phyloP scores from a whole-genome alignment of 2,888 invertebrate species.

The Agapostemon virescens region DNA sequence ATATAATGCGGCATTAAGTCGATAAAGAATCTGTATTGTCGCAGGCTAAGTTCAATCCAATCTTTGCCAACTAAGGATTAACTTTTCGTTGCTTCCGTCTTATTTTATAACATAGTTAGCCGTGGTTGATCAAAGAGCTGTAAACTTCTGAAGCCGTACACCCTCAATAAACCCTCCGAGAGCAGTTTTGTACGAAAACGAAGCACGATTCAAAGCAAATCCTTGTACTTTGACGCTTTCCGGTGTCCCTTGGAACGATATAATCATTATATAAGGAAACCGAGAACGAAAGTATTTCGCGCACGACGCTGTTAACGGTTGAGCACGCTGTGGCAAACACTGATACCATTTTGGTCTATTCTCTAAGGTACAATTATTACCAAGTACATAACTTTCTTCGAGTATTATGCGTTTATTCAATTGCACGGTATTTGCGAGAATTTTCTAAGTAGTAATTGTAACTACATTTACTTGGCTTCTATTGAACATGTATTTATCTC shows the following conservation, averaged over 20 bases:
- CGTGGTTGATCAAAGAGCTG: constrained; percentile 35
- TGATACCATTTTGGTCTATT: neutral
- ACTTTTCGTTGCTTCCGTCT: constrained; percentile 35
- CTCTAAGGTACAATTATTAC: neutral
- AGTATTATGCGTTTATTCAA: too few species aligned
- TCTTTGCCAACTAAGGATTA: constrained; percentile 41
- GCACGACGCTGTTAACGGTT: neutral
- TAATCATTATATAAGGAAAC: neutral
- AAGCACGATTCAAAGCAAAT: constrained; percentile 11
- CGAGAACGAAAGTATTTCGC: neutral
- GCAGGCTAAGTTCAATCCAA: constrained; percentile 44
- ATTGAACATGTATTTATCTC: too few species aligned
- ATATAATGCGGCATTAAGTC: constrained; percentile 21
- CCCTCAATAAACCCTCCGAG: constrained; percentile 31
- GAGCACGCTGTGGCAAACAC: neutral
- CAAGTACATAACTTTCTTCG: too few species aligned
- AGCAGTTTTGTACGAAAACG: constrained; percentile 21
- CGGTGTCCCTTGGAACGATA: constrained; percentile 17
- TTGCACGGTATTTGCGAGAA: too few species aligned
- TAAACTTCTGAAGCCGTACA: constrained; percentile 29
- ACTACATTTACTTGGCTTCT: too few species aligned
- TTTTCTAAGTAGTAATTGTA: too few species aligned
- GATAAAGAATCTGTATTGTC: constrained; percentile 48
- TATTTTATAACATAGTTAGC: constrained; percentile 48
- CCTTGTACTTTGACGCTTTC: constrained; percentile 7